These are phyloP conservation scores for Paraplagusia blochii DNA, from an alignment of 2,113 vertebrate species.

Conservation along the genomic window DNA sequence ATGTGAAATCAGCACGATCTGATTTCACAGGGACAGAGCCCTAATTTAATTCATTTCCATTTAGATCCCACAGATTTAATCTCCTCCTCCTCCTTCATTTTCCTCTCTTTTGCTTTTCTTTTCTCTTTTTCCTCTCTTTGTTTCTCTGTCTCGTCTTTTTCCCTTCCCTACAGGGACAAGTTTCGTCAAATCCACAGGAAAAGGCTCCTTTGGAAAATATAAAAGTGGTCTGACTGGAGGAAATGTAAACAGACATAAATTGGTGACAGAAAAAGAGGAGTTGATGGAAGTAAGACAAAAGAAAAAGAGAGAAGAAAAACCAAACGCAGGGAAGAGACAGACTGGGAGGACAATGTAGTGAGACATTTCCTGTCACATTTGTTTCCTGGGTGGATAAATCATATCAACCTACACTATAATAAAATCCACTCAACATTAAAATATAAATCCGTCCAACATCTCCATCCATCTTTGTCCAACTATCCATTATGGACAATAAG, in stretches of 20 bases:
- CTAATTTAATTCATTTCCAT: conserved; percentile 53
- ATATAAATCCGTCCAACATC: too few species aligned
- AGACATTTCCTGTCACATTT: too few species aligned
- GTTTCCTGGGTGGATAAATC: too few species aligned
- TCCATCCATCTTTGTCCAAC: too few species aligned
- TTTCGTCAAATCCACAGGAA: conserved; percentile 47
- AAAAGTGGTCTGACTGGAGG: conserved; percentile 52
- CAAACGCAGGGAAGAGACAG: not conserved
- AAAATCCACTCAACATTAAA: too few species aligned
- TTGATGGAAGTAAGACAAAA: not conserved
- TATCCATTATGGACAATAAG: too few species aligned
- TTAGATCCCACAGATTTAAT: conserved; percentile 51
- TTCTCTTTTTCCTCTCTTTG: conserved; percentile 7
- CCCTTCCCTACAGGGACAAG: conserved; percentile 17
- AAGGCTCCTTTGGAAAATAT: conserved; percentile 47
- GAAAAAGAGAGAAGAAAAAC: not conserved
- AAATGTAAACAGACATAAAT: conserved; percentile 46
- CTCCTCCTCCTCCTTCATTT: conserved; percentile 4
- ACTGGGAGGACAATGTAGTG: not conserved
- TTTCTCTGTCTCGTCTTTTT: conserved; percentile 24
- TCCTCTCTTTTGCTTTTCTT: not conserved
- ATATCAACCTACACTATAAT: too few species aligned
- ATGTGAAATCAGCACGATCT: conserved; percentile 61
- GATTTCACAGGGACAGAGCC: conserved; percentile 41
- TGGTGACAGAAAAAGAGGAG: conserved; percentile 16